A percentile compares a stretch with the other conserved stretches of the same genome.
phyloP scores from a whole-genome alignment of 2,888 invertebrate species.

The Magallana nippona region DNA sequence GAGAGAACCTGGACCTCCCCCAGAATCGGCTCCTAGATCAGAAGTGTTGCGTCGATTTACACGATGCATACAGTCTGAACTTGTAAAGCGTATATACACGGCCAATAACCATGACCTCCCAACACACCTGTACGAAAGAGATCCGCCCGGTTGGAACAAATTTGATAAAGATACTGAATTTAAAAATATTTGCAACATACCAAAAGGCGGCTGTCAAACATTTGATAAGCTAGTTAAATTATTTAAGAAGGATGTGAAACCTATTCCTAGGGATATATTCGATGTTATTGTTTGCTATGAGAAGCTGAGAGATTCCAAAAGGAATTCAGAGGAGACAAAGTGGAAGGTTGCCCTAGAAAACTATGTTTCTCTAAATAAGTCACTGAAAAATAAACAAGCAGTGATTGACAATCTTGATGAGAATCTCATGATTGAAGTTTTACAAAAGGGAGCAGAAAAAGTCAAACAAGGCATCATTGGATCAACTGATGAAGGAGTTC shows the following conservation, averaged over 20 bases:
- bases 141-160: neutral
- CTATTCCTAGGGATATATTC: neutral
- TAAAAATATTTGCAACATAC: neutral
- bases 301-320: neutral
- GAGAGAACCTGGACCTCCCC: neutral
- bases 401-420: too few species aligned
- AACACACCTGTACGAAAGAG: neutral
- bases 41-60: neutral
- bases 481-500: too few species aligned
- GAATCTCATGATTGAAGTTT: too few species aligned
- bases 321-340: neutral
- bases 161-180: neutral
- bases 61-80: constrained; percentile 8
- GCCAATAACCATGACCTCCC: neutral
- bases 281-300: neutral
- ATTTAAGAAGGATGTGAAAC: neutral
- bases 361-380: too few species aligned
- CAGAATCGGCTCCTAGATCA: neutral
- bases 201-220: neutral
- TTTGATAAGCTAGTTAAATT: neutral
- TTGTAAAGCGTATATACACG: neutral
- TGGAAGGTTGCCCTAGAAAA: too few species aligned
- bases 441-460: too few species aligned
- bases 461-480: too few species aligned
- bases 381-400: too few species aligned